These are phyloP conservation scores for Oncorhynchus keta DNA, from an alignment of 2,113 vertebrate genomes.

Conservation along the genomic window DNA sequence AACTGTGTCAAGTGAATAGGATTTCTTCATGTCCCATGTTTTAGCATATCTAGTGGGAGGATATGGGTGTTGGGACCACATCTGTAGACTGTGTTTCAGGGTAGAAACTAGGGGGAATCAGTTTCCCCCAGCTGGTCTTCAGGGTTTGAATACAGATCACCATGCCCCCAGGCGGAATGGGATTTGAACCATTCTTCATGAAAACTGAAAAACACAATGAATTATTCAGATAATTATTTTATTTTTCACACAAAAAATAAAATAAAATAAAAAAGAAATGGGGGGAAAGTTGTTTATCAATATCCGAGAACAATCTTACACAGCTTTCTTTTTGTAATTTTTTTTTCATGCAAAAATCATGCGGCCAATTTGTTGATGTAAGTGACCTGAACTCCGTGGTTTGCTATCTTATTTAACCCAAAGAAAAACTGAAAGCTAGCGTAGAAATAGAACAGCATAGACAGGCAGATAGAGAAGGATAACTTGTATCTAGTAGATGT, in stretches of 20 bases:
- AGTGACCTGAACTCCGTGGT: constrained; percentile 96
- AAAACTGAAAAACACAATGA: constrained; percentile 25
- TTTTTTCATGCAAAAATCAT: constrained; percentile 99
- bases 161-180: constrained; percentile 24
- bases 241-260: constrained; percentile 32
- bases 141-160: constrained; percentile 49
- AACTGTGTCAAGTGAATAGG: not conserved
- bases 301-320: constrained; percentile 91
- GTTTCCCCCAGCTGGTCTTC: constrained; percentile 37
- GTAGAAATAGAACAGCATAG: constrained; percentile 49
- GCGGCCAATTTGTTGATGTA: constrained; percentile 98
- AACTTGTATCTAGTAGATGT: constrained; percentile 60
- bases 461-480: constrained; percentile 42
- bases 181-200: constrained; percentile 41
- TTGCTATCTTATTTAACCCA: constrained; percentile 88
- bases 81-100: constrained; percentile 11
- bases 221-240: constrained; percentile 34
- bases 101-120: constrained; percentile 42
- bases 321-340: constrained; percentile 97
- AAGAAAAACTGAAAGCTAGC: constrained; percentile 60
- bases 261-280: constrained; percentile 15
- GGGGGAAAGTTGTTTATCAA: constrained; percentile 69
- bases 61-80: constrained; percentile 18
- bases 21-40: constrained; percentile 31
- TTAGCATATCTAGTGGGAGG: constrained; percentile 37